These are phyloP conservation scores for Micromussa lordhowensis DNA, from an alignment of 92 coral and sea anemone genomes.

Conservation along the genomic window DNA sequence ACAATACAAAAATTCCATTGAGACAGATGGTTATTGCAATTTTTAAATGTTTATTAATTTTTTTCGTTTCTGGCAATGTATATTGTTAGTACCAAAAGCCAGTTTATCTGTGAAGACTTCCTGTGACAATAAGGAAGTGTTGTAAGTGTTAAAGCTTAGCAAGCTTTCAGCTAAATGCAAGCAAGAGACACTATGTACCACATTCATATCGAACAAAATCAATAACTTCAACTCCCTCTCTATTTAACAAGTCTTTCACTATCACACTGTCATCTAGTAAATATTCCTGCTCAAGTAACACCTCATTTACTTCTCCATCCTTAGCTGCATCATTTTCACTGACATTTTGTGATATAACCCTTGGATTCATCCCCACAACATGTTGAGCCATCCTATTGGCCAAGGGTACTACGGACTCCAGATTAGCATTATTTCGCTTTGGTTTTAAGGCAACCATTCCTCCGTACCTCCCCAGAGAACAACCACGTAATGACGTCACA, in stretches of 20 bases:
- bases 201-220: conserved; percentile 96
- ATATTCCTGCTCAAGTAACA: conserved; percentile 85
- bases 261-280: conserved; percentile 76
- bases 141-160: background rate
- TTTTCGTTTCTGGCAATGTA: background rate
- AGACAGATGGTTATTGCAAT: background rate
- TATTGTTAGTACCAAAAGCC: background rate
- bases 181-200: conserved; percentile 48
- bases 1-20: background rate
- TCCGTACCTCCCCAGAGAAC: conserved; percentile 92
- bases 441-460: conserved; percentile 82
- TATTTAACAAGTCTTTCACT: conserved; percentile 78
- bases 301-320: conserved; percentile 50
- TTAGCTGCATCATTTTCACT: conserved; percentile 28
- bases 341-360: conserved; percentile 61
- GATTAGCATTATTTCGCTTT: background rate
- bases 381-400: conserved; percentile 86
- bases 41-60: background rate
- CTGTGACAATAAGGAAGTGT: background rate
- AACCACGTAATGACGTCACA: conserved; percentile 55
- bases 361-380: conserved; percentile 96
- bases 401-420: conserved; percentile 37
- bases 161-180: background rate
- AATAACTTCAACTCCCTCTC: conserved; percentile 71
- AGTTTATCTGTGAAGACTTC: background rate